Base-by-base conservation (phyloP, 2,797 vertebrate species). In the Acanthis flammea region DNA sequence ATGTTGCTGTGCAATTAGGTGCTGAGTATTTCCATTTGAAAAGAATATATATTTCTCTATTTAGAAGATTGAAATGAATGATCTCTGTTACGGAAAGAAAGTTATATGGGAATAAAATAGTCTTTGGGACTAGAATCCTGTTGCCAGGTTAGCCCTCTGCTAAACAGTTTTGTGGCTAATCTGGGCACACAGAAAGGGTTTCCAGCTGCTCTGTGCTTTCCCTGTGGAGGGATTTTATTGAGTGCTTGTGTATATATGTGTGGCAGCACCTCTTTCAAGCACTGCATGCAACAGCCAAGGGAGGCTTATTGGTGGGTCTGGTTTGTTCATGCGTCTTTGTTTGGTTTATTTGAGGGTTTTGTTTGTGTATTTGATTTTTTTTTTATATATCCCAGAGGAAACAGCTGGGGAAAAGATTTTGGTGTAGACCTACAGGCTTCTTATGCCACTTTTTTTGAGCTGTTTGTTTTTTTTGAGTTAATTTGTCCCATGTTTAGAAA, bases 371-470 rank as follows among this genome's bases (percentile, higher is more conserved):
- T 92, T 85, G 28, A 2, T 30, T 79, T 88, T 88, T 82, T 90
- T 4, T 37, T 35, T 91, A 81, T 94, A 66, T 88, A 80, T 94
- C 82, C 58, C 90, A 94, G 68, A 93, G 86, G 81, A 96, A 95
- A 77, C 84, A 94, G 92, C 94, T 95, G 88, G 45, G 42, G 72
- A 91, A 95, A 94, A 92, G 75, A 81, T 90, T 92, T 79, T 93
- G 53, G 60, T 91, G 28, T 35, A 83, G 81, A 63, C 62, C 90
- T 88, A 79, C 37, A 88, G 81, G 74, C 83, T 77, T 94, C 53
- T 92, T 79, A 50, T 74, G 75, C 17, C 54, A 51, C 19, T 89
- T 94, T 84, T 76, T 94, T 92, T 72, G 72, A 92, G 65, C 47
- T 81, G 17, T 91, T 93, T 91, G 39, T 94, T 94, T 77, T 88